These are phyloP conservation scores for Folsomia candida DNA, from an alignment of 2,888 invertebrate genomes.

Conservation along the genomic window DNA sequence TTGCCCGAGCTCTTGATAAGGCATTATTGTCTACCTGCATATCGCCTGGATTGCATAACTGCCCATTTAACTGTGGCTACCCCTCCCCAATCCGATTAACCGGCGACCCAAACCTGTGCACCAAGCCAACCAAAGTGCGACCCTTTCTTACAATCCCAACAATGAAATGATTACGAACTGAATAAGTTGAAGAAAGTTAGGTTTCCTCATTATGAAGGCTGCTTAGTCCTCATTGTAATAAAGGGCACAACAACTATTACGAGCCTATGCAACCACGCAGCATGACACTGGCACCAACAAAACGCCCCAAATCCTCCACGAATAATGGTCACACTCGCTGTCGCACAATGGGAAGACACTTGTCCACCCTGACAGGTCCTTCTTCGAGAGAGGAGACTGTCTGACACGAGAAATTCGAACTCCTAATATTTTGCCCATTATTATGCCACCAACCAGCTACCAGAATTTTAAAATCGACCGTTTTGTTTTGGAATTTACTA, in stretches of 20 bases:
- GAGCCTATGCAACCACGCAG: constrained; percentile 28
- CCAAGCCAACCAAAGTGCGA: no score
- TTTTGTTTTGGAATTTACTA: no score
- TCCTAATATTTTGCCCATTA: neutral
- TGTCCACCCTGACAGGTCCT: neutral
- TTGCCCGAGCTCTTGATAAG: no score
- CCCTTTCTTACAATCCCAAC: no score
- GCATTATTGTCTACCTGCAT: no score
- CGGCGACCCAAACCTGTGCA: no score
- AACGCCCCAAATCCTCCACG: constrained; percentile 46
- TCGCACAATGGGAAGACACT: neutral
- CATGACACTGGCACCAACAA: constrained; percentile 51
- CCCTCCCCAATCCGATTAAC: no score
- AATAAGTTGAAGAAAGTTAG: neutral
- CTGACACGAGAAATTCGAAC: neutral
- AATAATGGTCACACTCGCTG: constrained; percentile 3
- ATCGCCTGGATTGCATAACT: no score
- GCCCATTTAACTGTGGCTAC: no score
- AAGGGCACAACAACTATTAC: neutral
- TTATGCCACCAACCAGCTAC: neutral
- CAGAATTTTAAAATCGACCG: neutral
- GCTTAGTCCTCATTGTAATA: neutral
- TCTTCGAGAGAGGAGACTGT: neutral
- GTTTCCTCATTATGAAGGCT: neutral
- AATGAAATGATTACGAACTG: no score